Percentiles rank a stretch among this genome's conserved stretches.
These are phyloP conservation scores for Elgonia sp. DNA, from an alignment of 2,888 invertebrate species.

Conservation along the genomic window DNA sequence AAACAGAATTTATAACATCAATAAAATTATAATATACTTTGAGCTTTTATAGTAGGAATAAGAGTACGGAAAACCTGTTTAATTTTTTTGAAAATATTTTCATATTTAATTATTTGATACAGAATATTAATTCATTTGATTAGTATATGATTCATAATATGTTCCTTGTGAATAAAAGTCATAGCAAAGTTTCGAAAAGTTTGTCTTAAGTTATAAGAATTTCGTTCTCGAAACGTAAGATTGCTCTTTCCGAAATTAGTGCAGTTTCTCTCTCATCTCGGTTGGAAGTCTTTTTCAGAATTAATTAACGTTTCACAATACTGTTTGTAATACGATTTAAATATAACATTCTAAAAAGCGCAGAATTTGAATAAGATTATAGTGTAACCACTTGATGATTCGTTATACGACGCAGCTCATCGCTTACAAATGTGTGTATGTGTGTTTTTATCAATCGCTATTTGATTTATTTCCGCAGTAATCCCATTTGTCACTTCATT, in stretches of 20 bases:
- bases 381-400: slow-evolving; percentile 68
- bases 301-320: slow-evolving; percentile 85
- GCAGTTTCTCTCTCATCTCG: slow-evolving; percentile 77
- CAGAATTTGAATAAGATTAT: slow-evolving; percentile 73
- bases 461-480: slow-evolving; percentile 45
- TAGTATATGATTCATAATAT: slow-evolving; percentile 23
- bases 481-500: slow-evolving; percentile 18
- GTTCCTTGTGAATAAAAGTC: slow-evolving; percentile 20
- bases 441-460: slow-evolving; percentile 42
- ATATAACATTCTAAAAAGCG: slow-evolving; percentile 78
- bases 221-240: slow-evolving; percentile 58
- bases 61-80: slow-evolving; percentile 80
- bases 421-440: slow-evolving; percentile 31
- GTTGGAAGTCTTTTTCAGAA: slow-evolving; percentile 84
- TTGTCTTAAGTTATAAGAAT: slow-evolving; percentile 41
- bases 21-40: slow-evolving; percentile 50
- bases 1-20: slow-evolving; percentile 18
- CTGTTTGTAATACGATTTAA: slow-evolving; percentile 86
- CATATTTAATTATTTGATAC: slow-evolving; percentile 48
- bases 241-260: slow-evolving; percentile 69
- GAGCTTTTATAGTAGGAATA: slow-evolving; percentile 78
- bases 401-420: slow-evolving; percentile 47
- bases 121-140: not conserved
- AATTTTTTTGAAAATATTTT: slow-evolving; percentile 51
- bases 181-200: slow-evolving; percentile 48